A percentile compares a stretch with the other conserved stretches of the same genome.
Conservation (phyloP, 2,797 vertebrate genomes). For the Alcedo atthis region DNA sequence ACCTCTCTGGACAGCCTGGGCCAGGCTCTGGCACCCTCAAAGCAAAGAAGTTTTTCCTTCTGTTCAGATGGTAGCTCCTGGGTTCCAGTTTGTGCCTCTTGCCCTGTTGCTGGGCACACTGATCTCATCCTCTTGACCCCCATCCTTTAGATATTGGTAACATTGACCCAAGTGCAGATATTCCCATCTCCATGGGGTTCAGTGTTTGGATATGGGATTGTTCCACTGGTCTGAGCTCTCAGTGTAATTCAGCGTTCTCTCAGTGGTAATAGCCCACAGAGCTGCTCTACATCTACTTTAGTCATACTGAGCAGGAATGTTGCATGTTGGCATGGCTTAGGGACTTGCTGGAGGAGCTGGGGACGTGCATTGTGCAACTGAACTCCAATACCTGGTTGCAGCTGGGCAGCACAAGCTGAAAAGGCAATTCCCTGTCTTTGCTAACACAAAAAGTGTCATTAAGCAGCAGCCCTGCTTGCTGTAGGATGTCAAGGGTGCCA, state of each 20-base stretch:
- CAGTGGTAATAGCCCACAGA: background rate
- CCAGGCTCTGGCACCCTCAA: background rate
- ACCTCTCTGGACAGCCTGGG: background rate
- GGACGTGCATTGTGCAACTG: fast-evolving
- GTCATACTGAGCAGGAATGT: background rate
- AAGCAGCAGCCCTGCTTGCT: background rate
- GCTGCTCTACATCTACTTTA: background rate
- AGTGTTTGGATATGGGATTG: background rate
- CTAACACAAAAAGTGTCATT: background rate
- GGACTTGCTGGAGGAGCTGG: background rate
- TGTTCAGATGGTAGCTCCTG: background rate
- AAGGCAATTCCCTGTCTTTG: background rate
- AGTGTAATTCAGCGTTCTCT: background rate
- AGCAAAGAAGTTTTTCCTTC: background rate
- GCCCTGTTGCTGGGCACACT: background rate
- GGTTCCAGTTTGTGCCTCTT: background rate
- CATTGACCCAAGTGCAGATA: background rate
- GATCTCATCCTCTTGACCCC: background rate
- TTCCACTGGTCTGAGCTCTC: background rate
- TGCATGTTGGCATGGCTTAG: background rate
- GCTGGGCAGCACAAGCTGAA: fast-evolving
- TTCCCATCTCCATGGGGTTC: background rate
- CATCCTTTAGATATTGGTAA: background rate
- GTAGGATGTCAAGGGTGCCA: background rate
- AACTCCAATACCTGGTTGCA: background rate